Evolutionary conservation across 2,888 invertebrate genomes (phyloP).

Genomic region (Leptinotarsa tumamoca): DNA sequence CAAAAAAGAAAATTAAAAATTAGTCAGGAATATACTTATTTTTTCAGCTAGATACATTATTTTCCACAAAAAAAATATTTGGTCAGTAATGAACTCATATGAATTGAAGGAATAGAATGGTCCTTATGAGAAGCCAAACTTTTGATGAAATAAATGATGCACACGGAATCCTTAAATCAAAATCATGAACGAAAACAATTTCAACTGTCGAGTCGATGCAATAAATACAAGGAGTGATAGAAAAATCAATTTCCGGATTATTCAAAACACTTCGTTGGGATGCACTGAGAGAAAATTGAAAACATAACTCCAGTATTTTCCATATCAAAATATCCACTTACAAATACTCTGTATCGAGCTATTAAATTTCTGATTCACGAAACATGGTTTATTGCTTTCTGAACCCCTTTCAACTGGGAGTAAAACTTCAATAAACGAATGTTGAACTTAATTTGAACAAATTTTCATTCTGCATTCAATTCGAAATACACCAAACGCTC

Average conservation of each 20-base stretch:
- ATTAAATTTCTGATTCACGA: neutral
- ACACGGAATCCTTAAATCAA: neutral
- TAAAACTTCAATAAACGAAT: neutral
- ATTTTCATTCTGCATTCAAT: neutral
- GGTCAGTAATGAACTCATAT: too few species aligned
- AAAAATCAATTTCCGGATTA: slow-evolving; percentile 29
- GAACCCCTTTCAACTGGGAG: neutral
- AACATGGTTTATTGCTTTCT: slow-evolving; percentile 3
- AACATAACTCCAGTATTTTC: slow-evolving; percentile 28
- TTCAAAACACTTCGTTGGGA: slow-evolving; percentile 19
- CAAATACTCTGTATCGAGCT: slow-evolving; percentile 13
- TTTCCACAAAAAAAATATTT: too few species aligned
- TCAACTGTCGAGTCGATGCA: neutral
- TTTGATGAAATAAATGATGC: too few species aligned
- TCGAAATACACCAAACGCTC: neutral
- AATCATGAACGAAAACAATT: neutral
- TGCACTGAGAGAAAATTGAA: slow-evolving; percentile 36
- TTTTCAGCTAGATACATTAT: too few species aligned
- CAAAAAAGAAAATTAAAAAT: too few species aligned
- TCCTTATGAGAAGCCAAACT: too few species aligned
- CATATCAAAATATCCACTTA: slow-evolving; percentile 24
- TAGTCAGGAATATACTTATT: too few species aligned
- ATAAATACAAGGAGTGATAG: slow-evolving; percentile 16
- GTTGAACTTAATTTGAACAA: neutral
- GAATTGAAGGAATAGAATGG: too few species aligned